Conservation (phyloP, 1,140 invertebrate genomes). For the Brachionus rubens region DNA sequence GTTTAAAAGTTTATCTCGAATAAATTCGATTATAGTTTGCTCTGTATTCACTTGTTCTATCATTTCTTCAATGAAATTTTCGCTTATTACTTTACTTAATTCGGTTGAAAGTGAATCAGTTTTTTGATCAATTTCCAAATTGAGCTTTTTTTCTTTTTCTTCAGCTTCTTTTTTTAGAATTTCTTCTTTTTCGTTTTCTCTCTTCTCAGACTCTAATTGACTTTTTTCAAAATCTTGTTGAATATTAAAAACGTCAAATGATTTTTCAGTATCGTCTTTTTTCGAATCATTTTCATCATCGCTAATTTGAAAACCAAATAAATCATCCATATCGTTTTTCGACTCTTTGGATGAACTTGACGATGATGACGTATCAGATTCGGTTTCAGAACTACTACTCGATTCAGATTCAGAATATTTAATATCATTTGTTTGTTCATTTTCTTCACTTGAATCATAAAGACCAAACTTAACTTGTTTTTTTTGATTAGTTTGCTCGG, state of each 20-base stretch:
- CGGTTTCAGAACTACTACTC: background rate
- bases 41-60: background rate
- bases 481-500: too few species aligned
- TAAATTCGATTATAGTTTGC: background rate
- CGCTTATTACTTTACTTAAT: background rate
- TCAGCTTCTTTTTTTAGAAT: background rate
- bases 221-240: background rate
- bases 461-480: too few species aligned
- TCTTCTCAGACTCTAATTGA: background rate
- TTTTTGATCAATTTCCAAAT: background rate
- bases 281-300: background rate
- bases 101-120: background rate
- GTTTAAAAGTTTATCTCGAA: constrained; percentile 8
- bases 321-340: background rate
- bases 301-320: constrained; percentile 1
- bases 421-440: too few species aligned
- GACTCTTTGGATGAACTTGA: background rate
- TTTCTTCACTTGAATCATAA: too few species aligned
- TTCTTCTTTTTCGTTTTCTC: background rate
- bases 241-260: background rate
- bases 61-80: background rate
- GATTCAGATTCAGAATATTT: background rate
- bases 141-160: background rate
- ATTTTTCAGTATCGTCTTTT: background rate
- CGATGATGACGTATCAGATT: background rate